phyloP scores from a whole-genome alignment of 2,797 vertebrate genomes.

The Champsocephalus gunnari region DNA sequence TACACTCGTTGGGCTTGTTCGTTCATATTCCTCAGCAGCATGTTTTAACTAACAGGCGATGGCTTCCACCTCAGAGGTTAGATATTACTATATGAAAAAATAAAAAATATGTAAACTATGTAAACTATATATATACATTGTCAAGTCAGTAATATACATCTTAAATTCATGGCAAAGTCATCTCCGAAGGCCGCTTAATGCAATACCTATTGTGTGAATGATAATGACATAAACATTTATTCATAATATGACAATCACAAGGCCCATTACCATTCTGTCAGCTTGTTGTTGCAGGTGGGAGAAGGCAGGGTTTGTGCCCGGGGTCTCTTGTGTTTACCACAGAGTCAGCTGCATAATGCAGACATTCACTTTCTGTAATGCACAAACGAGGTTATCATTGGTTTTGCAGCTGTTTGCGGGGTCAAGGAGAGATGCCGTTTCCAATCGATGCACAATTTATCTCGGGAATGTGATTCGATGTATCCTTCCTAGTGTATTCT shows the following conservation, averaged over 20 bases:
- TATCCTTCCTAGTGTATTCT: conserved; percentile 67
- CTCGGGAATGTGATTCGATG: conserved; percentile 75
- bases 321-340: conserved; percentile 62
- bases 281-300: neutral
- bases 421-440: conserved; percentile 78
- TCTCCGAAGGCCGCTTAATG: conserved; percentile 14
- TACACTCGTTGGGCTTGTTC: conserved; percentile 41
- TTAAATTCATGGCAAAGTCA: conserved; percentile 37
- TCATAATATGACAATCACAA: conserved; percentile 25
- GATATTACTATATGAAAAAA: no score
- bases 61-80: conserved; percentile 15
- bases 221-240: conserved; percentile 43
- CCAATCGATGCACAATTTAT: conserved; percentile 72
- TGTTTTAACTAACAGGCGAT: conserved; percentile 6
- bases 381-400: conserved; percentile 79
- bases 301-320: conserved; percentile 15
- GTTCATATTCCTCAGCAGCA: conserved; percentile 18
- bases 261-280: conserved; percentile 21
- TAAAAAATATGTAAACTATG: no score
- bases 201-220: conserved; percentile 18
- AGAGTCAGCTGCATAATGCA: conserved; percentile 65
- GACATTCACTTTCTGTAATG: conserved; percentile 79
- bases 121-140: no score
- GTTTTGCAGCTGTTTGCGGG: conserved; percentile 75
- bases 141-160: conserved; percentile 25